Evolutionary conservation across 2,888 invertebrate species (phyloP), one percentile per base, ranked within the genome.

Genomic region (Euplexia lucipara): DNA sequence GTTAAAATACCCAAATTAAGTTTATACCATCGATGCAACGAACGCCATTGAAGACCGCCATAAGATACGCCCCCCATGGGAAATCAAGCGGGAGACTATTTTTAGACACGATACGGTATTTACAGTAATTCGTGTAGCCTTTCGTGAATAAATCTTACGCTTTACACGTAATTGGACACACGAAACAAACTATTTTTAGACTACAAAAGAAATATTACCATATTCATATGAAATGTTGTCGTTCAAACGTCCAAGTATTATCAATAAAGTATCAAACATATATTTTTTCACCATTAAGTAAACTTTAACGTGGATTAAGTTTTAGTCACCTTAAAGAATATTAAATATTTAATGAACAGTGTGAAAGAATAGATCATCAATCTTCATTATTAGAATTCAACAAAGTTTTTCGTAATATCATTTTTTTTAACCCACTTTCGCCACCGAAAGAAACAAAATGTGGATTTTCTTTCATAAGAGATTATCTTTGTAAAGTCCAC

Each of bases 21-120:
- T 58, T 45, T 49, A 20, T 35, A 56, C 59, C 56, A 60, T 34
- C 54, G 54, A 56, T 71, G 54, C 34, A 52, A 30, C 16, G 39
- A 16, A 14, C 35, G 37, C 10, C 42, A 58, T 64, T 35, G 26
- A 51, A 52, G 54, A 47, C 34, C 49, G n/a, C 42, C 67, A 53
- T 77, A 60, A 70, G 39, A 10, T 35, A 74, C 65, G 44, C 34
- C 9, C 6, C 78, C 44, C 41, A 14, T 48, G 73, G 73, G 73
- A 74, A 74, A 74, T 74, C 26, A 78, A 57, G 14, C 39, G 3
- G 10, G 8, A 26, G 5, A 39, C 32, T 78, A 74, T 60, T 60
- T 74, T 53, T 45, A 60, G 52, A 5, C 9, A 10, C 41, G 20
- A 45, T 42, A 30, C 39, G 42, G 37, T 41, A 51, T 61, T 44